Evolutionary conservation across 2,113 vertebrate genomes (phyloP).

Genomic region (Lanius ludovicianus): DNA sequence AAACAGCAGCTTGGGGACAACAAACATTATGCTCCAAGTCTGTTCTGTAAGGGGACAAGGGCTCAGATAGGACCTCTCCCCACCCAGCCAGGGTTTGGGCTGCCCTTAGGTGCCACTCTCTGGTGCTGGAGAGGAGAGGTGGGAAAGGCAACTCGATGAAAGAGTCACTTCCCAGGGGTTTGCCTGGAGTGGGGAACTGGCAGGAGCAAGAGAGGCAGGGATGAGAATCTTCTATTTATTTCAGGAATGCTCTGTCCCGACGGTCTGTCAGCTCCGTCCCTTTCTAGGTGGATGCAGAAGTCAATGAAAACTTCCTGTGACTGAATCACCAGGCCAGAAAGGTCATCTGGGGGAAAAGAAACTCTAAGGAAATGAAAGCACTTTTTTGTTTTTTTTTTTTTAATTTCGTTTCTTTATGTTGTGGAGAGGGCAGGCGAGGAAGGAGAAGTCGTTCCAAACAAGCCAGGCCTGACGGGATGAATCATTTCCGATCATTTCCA

Average conservation of each 20-base stretch:
- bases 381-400: background rate
- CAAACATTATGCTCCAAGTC: accelerated
- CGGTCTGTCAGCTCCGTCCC: accelerated
- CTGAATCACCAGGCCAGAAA: background rate
- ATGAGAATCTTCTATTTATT: background rate
- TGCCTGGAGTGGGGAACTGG: background rate
- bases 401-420: background rate
- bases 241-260: accelerated
- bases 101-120: background rate
- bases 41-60: background rate
- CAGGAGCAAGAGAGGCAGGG: background rate
- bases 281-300: background rate
- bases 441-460: background rate
- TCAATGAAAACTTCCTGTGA: background rate
- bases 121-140: background rate
- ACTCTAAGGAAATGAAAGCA: background rate
- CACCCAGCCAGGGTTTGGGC: background rate
- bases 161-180: background rate
- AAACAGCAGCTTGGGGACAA: background rate
- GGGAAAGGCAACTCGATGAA: accelerated
- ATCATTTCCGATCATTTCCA: background rate
- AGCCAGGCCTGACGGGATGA: background rate
- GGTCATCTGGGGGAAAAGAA: background rate
- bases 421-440: too few species aligned
- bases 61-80: background rate